Percentiles rank a stretch among this genome's conserved stretches.
Evolutionary conservation across 2,113 vertebrate species (phyloP).

Genomic region (Castor canadensis): DNA sequence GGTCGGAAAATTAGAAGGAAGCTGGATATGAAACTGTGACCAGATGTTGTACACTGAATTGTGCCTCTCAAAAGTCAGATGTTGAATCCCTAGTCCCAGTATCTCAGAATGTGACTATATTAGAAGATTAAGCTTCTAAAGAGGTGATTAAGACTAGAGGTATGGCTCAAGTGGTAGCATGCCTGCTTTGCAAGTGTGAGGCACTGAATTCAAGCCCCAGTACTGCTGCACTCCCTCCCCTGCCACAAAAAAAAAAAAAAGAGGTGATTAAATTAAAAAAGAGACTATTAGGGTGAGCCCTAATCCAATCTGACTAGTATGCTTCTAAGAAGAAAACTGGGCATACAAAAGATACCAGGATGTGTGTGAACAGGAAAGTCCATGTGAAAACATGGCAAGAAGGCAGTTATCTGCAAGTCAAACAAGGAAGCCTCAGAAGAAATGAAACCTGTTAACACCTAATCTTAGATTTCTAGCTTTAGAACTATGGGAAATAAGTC

Average conservation of each 20-base stretch:
- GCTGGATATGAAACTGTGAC: not conserved
- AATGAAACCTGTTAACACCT: not conserved
- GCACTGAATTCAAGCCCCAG: too few species aligned
- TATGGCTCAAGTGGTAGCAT: too few species aligned
- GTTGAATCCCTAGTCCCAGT: not conserved
- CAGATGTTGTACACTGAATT: not conserved
- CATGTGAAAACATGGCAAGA: not conserved
- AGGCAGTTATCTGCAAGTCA: not conserved
- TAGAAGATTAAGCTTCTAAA: not conserved
- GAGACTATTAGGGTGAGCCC: not conserved
- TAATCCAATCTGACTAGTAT: not conserved
- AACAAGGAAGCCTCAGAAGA: not conserved
- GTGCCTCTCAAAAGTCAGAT: not conserved
- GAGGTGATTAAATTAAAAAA: not conserved
- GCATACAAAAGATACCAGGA: not conserved
- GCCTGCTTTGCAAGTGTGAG: too few species aligned
- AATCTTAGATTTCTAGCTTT: not conserved
- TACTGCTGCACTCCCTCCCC: too few species aligned
- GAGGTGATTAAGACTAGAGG: not conserved
- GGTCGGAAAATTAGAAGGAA: not conserved
- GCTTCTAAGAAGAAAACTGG: not conserved
- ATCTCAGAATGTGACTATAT: not conserved
- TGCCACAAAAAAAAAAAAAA: too few species aligned
- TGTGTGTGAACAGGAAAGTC: not conserved
- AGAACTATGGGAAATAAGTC: not conserved